Evolutionary conservation across 1,140 invertebrate genomes (phyloP).

Genomic region (Bombus balteatus): DNA sequence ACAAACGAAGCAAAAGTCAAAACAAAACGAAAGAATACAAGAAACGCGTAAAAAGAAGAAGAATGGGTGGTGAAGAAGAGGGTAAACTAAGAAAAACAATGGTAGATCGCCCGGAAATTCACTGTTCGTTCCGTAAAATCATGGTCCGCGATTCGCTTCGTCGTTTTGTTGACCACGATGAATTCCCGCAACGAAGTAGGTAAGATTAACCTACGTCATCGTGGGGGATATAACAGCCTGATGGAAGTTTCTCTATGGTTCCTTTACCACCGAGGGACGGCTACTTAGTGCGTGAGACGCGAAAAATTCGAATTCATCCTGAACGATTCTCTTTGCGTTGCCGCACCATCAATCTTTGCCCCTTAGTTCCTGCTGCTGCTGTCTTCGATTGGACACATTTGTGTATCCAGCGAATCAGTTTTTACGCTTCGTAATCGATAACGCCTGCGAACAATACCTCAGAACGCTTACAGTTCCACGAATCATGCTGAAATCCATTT

Average conservation of each 20-base stretch:
- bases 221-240: not conserved
- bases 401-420: conserved; percentile 16
- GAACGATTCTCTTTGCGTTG: not conserved
- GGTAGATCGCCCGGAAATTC: no score
- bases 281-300: conserved; percentile 19
- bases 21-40: no score
- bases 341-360: conserved; percentile 16
- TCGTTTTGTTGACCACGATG: not conserved
- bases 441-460: not conserved
- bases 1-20: no score
- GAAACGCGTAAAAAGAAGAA: no score
- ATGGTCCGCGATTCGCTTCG: no score
- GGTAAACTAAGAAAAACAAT: no score
- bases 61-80: no score
- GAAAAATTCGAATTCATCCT: conserved; percentile 24
- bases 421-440: not conserved
- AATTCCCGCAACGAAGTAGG: conserved; percentile 1
- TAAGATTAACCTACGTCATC: conserved; percentile 34
- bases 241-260: not conserved
- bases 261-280: not conserved
- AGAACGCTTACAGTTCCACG: not conserved
- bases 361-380: not conserved
- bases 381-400: conserved; percentile 25
- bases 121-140: no score
- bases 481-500: not conserved